Evolutionary conservation across 2,113 vertebrate species (phyloP).

Genomic region (Peromyscus maniculatus): DNA sequence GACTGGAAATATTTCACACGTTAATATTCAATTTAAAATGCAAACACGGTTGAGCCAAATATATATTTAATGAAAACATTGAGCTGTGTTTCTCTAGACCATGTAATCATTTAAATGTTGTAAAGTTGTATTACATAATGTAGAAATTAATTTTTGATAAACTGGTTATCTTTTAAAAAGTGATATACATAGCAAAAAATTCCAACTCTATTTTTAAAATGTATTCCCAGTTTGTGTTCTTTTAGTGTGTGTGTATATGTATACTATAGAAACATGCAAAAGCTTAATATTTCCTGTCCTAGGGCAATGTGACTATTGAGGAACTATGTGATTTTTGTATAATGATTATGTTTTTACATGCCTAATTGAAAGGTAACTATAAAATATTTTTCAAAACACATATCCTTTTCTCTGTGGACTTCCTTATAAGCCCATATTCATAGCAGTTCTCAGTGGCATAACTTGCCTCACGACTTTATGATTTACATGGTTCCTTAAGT

Average conservation of each 20-base stretch:
- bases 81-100: background rate
- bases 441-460: background rate
- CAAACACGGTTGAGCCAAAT: background rate
- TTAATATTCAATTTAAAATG: constrained; percentile 55
- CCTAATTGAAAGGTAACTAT: constrained; percentile 27
- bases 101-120: background rate
- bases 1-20: constrained; percentile 8
- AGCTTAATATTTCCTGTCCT: background rate
- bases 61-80: constrained; percentile 30
- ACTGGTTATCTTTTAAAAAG: background rate
- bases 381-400: constrained; percentile 8
- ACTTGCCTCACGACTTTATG: background rate
- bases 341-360: background rate
- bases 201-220: constrained; percentile 2
- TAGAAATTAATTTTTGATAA: constrained; percentile 23
- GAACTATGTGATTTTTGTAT: constrained; percentile 42
- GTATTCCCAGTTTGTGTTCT: background rate
- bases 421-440: background rate
- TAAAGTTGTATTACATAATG: constrained; percentile 2
- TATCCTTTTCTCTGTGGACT: background rate
- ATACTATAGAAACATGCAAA: background rate
- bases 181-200: background rate
- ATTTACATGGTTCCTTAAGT: background rate
- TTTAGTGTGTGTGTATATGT: background rate
- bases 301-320: background rate